Percentiles rank a stretch among this genome's conserved stretches.
These are phyloP conservation scores for Piscicola geometra DNA, from an alignment of 2,888 invertebrate genomes.

Conservation along the genomic window DNA sequence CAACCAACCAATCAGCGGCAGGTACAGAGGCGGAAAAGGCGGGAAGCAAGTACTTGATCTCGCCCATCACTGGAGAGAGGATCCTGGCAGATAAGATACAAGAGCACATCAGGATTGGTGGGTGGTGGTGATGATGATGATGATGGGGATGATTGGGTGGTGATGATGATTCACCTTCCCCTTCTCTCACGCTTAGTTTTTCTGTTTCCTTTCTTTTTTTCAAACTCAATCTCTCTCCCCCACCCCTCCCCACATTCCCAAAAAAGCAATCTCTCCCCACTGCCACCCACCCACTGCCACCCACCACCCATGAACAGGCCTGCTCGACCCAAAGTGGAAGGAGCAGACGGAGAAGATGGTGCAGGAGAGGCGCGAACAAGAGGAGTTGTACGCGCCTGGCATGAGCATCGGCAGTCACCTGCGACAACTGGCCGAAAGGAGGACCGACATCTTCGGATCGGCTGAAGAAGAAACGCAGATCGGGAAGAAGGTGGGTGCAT, in stretches of 20 bases:
- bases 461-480: constrained; percentile 96
- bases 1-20: neutral
- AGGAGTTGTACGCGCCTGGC: constrained; percentile 66
- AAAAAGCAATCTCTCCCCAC: neutral
- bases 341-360: constrained; percentile 90
- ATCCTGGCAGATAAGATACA: constrained; percentile 95
- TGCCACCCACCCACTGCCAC: no score
- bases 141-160: no score
- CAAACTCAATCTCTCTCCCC: neutral
- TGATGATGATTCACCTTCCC: no score
- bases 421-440: constrained; percentile 90
- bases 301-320: constrained; percentile 59
- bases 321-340: constrained; percentile 93
- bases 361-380: constrained; percentile 82
- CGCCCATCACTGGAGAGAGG: constrained; percentile 94
- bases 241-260: neutral
- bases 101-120: constrained; percentile 87
- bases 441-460: constrained; percentile 99
- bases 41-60: constrained; percentile 69
- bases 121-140: no score
- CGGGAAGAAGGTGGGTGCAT: constrained; percentile 80
- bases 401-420: constrained; percentile 90
- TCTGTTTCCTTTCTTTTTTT: no score
- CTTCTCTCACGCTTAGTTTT: no score
- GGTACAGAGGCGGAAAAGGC: neutral